Evolutionary conservation across 2,888 invertebrate species (phyloP).

Genomic region (Strigamia crassipes): DNA sequence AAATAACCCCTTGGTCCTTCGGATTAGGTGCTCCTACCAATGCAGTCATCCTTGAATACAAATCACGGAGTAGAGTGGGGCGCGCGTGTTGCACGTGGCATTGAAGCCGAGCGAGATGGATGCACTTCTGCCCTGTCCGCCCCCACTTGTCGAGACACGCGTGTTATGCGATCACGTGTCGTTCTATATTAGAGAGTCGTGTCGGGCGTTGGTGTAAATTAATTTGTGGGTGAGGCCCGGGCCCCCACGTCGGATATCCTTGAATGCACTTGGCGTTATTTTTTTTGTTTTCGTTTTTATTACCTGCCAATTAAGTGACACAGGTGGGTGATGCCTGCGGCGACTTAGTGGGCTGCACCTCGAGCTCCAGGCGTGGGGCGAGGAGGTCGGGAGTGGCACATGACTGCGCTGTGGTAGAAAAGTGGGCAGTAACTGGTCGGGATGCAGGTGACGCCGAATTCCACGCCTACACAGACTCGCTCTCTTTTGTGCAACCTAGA

Average conservation of each 20-base stretch:
- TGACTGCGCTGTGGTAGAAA: constrained; percentile 12
- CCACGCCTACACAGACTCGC: constrained; percentile 36
- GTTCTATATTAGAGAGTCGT: neutral
- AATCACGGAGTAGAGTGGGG: neutral
- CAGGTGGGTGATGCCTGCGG: constrained; percentile 40
- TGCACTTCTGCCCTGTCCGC: constrained; percentile 12
- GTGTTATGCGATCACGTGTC: neutral
- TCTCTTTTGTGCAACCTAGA: constrained; percentile 4
- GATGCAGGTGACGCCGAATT: constrained; percentile 16
- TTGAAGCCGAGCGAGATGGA: neutral
- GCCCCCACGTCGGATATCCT: constrained; percentile 20
- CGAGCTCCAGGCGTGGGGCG: neutral
- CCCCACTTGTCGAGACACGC: constrained; percentile 19
- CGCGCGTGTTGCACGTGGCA: constrained; percentile 35
- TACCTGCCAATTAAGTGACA: constrained; percentile 42
- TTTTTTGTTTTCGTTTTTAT: constrained; percentile 7
- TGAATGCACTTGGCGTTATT: neutral
- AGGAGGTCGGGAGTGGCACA: constrained; percentile 33
- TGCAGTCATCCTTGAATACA: constrained; percentile 14
- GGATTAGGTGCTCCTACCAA: neutral
- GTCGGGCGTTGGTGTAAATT: neutral
- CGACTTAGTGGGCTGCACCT: constrained; percentile 25
- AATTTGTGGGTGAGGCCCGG: neutral
- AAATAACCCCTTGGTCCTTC: constrained; percentile 30
- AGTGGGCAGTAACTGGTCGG: constrained; percentile 28